Evolutionary conservation across 2,888 invertebrate species (phyloP), one percentile per base, ranked within the genome.

Genomic region (Trachelus stipa): DNA sequence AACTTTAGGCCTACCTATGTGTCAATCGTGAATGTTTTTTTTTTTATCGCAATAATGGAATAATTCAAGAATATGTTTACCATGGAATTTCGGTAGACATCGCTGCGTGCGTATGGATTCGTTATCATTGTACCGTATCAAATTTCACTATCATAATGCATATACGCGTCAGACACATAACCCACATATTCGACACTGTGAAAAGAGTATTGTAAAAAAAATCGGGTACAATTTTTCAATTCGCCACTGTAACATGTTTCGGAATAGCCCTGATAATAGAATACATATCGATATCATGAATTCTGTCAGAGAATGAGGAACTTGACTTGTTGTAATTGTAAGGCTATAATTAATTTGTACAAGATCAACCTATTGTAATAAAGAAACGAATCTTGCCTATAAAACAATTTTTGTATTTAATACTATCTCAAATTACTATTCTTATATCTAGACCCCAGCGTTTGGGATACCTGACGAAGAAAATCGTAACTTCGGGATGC

Each of bases 301-400:
- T 77, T 77, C 74, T 77, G 75, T 75, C 79, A 77, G 81, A 81
- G 76, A 81, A 81, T 79, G 76, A 83, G 82, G 80, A 87, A 90
- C 84, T 89, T 87, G 85, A 88, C 88, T 88, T 88, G 88, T 89
- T 90, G 87, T 89, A 88, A 88, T 85, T 87, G 85, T 86, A 91
- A 89, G 88, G 86, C 87, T 90, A 89, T 87, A 90, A 88, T 88
- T 89, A 89, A 90, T 90, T 91, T 91, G 90, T 91, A 91, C 88
- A 88, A 90, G 87, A 90, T 88, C 87, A 89, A 89, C 85, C 87
- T 89, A 89, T 90, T 91, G 88, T 90, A 90, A 91, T 90, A 88
- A 90, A 83, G 86, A 89, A 90, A 89, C 87, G 87, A 90, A 89
- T 90, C 90, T 90, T 91, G 77, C 77, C 78, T 78, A 78, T 76